Base-by-base conservation (phyloP, 2,797 vertebrate species). In the Toxotes lorentzi region DNA sequence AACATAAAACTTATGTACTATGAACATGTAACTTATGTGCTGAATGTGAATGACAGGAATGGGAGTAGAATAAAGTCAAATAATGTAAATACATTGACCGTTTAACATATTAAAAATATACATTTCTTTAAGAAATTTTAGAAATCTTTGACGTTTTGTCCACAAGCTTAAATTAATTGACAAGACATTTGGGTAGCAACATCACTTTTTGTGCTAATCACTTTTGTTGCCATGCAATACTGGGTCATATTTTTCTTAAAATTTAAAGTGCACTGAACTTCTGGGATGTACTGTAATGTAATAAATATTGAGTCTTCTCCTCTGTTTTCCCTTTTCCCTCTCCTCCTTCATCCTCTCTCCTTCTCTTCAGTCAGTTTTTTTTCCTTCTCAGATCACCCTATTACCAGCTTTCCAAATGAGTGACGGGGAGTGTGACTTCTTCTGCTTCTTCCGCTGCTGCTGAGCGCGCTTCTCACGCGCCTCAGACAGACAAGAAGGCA, bases 361-460 rank as follows among this genome's bases (percentile, higher is more conserved):
- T 23, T n/a, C 68, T 75, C 66, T 77, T 43, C 76, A 87, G 76
- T 78, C 62, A 87, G 74, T 78, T 60, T 53, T 38, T 60, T 16
- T 43, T 57, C 61, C 51, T 67, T 71, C 54, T 77, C 67, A 87
- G 87, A 72, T 81, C 43, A 35, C 14, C 71, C 56, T 9, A 38
- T 58, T n/a, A 63, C 79, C 82, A 79, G 59, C 35, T 70, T 93
- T 93, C 93, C 92, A 92, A 89, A 96, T 96, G 95, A 95, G 93
- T 92, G 95, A 96, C 95, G 95, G 95, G 73, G 95, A 96, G 95
- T 96, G 95, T 53, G 93, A 96, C 91, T 96, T 96, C 91, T 96
- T 96, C 91, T 96, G 95, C 90, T 96, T 96, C 89, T 96, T 96
- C 83, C 95, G 95, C 85, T 96, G 95, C 91, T 96, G 95, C 92